phyloP scores from a whole-genome alignment of 64 coral and sea anemone species.

The Trachythela sp. region DNA sequence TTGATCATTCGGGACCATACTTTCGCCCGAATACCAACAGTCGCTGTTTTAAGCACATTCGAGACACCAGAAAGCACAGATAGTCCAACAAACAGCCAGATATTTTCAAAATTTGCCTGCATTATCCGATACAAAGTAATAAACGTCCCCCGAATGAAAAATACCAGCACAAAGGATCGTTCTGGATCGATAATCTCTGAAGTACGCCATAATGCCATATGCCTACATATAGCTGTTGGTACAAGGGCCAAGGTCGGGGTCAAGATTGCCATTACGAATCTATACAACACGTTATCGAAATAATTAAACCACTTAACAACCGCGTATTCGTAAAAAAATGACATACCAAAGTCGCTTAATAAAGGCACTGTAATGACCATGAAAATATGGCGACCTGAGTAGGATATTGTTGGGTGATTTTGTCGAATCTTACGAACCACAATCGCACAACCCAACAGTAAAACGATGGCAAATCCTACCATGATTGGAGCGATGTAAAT shows the following conservation, averaged over 20 bases:
- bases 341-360: background rate
- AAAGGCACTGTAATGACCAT: background rate
- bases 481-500: background rate
- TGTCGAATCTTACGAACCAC: background rate
- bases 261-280: no score
- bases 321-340: background rate
- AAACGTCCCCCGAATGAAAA: background rate
- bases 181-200: background rate
- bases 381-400: background rate
- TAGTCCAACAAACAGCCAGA: background rate
- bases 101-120: slow-evolving; percentile 30
- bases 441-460: background rate
- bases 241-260: background rate
- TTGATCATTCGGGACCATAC: background rate
- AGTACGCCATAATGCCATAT: background rate
- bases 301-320: background rate
- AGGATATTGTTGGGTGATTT: background rate
- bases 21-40: background rate
- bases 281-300: background rate
- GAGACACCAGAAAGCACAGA: background rate
- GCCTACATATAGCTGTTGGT: background rate
- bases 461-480: background rate
- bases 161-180: background rate
- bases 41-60: slow-evolving; percentile 1
- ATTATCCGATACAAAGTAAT: background rate